Conservation (phyloP, 2,888 invertebrate species). For the Dolomedes plantarius region DNA sequence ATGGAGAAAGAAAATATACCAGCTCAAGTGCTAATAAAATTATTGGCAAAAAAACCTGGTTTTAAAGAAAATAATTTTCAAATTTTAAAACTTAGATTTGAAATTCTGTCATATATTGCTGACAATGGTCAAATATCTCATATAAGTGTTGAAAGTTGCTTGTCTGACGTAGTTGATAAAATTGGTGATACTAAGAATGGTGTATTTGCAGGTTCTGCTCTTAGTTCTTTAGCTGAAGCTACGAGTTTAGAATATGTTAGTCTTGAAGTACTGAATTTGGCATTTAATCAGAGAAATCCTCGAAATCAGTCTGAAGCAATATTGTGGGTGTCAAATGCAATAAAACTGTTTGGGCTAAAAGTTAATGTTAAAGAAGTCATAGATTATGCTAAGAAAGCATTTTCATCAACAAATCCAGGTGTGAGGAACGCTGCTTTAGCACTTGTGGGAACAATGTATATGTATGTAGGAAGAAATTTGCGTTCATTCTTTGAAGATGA, state of each 20-base stretch:
- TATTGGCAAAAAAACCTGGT: conserved; percentile 89
- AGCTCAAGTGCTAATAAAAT: conserved; percentile 86
- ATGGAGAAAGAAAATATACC: conserved; percentile 82
- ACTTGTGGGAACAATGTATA: conserved; percentile 85
- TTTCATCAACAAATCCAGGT: conserved; percentile 89
- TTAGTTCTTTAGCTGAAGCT: conserved; percentile 86
- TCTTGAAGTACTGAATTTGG: conserved; percentile 84
- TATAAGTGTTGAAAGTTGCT: conserved; percentile 85
- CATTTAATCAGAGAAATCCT: conserved; percentile 91
- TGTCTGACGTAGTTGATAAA: conserved; percentile 89
- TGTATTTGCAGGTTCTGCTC: conserved; percentile 82
- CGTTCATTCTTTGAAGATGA: conserved; percentile 89
- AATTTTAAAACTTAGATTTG: conserved; percentile 88
- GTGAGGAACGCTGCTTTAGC: conserved; percentile 87
- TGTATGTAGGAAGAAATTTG: conserved; percentile 87
- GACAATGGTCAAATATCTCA: conserved; percentile 84
- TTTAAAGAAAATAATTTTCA: conserved; percentile 92
- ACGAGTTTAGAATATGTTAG: conserved; percentile 86
- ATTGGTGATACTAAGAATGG: conserved; percentile 90
- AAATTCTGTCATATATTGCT: conserved; percentile 86
- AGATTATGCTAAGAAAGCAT: conserved; percentile 83
- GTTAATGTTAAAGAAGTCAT: conserved; percentile 66
- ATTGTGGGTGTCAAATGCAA: conserved; percentile 86
- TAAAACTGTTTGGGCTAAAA: conserved; percentile 90
- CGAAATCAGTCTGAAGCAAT: conserved; percentile 92